phyloP scores from a whole-genome alignment of 2,888 invertebrate species.

The Microplitis deprimator region DNA sequence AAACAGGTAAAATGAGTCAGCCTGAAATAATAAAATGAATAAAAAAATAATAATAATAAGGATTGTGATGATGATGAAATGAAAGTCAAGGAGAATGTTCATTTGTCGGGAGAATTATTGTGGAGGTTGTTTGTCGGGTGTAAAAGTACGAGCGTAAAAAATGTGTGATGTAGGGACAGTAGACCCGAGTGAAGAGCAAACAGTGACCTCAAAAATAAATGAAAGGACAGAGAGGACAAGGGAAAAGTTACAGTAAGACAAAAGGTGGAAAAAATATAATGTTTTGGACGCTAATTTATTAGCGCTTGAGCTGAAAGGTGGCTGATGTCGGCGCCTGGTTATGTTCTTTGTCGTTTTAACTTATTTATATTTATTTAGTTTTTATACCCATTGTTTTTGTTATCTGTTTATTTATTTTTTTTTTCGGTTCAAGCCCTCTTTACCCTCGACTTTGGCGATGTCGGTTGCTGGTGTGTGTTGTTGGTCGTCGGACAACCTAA shows the following conservation, averaged over 20 bases:
- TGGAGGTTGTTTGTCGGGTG: background rate
- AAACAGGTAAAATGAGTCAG: background rate
- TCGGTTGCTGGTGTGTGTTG: constrained; percentile 18
- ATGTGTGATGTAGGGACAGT: constrained; percentile 10
- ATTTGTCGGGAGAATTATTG: background rate
- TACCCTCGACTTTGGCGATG: background rate
- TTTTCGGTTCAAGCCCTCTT: background rate
- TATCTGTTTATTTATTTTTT: background rate
- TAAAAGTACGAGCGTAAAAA: background rate
- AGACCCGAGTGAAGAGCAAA: constrained; percentile 24
- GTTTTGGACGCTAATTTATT: constrained; percentile 54
- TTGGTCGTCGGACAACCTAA: constrained; percentile 46
- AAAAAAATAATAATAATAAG: background rate
- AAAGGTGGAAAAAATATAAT: constrained; percentile 22
- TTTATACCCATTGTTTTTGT: background rate
- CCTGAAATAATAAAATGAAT: background rate
- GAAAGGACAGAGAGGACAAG: constrained; percentile 6
- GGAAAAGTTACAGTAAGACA: constrained; percentile 14
- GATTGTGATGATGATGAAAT: background rate
- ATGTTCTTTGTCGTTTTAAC: constrained; percentile 7
- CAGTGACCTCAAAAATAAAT: constrained; percentile 27
- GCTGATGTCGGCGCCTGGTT: constrained; percentile 44
- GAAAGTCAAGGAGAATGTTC: background rate
- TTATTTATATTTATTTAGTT: background rate
- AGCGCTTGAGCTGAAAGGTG: constrained; percentile 45